These are phyloP conservation scores for Eupsilia transversa DNA, from an alignment of 2,888 invertebrate species.

Conservation along the genomic window DNA sequence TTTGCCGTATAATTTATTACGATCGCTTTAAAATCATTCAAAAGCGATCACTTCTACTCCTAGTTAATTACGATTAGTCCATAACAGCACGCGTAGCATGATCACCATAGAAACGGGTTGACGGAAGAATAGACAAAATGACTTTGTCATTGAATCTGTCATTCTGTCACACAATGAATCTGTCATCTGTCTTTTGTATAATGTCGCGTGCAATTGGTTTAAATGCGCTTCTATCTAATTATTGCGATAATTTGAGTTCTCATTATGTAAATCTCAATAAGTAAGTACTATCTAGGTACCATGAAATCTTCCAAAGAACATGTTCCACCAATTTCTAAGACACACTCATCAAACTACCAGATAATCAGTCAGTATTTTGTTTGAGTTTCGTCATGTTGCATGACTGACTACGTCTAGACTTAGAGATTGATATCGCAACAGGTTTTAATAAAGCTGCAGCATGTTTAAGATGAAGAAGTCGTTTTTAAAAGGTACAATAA, in stretches of 20 bases:
- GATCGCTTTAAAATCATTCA: not conserved
- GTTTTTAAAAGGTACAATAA: not conserved
- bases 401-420: constrained; percentile 18
- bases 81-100: no score
- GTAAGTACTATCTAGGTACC: not conserved
- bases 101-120: no score
- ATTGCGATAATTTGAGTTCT: not conserved
- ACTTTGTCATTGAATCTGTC: no score
- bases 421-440: constrained; percentile 40
- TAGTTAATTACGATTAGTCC: no score
- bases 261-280: not conserved
- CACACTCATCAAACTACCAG: constrained; percentile 2
- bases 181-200: no score
- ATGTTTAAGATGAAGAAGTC: not conserved
- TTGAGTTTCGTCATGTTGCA: constrained; percentile 19
- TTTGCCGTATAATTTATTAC: not conserved
- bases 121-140: no score
- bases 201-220: no score
- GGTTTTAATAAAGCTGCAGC: constrained; percentile 22
- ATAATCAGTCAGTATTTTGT: constrained; percentile 14
- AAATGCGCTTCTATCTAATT: not conserved
- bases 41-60: not conserved
- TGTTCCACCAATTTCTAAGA: constrained; percentile 7
- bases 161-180: no score
- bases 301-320: not conserved